Evolutionary conservation across 2,113 vertebrate genomes (phyloP).

Genomic region (Clupea harengus): DNA sequence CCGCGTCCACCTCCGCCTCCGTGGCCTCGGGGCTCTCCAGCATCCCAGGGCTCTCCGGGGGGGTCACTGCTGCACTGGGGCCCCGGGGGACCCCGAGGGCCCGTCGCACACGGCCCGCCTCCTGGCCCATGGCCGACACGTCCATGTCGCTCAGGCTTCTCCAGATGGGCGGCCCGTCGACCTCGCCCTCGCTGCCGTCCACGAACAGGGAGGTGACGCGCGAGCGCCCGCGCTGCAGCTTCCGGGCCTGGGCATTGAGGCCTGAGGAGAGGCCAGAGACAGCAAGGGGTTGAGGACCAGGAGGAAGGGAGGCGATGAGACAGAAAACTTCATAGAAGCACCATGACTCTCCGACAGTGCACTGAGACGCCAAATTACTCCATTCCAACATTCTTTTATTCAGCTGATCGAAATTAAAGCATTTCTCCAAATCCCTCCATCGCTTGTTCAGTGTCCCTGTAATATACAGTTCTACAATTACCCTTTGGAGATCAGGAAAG

Average conservation of each 20-base stretch:
- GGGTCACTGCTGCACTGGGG: neutral
- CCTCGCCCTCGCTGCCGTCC: conserved; percentile 57
- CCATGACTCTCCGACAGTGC: neutral
- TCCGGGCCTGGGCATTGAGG: conserved; percentile 71
- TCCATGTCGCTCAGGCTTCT: conserved; percentile 77
- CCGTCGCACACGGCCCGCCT: conserved; percentile 49
- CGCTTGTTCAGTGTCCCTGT: neutral
- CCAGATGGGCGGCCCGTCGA: conserved; percentile 66
- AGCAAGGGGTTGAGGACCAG: neutral
- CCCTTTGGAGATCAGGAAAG: neutral
- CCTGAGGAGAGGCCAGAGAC: conserved; percentile 49
- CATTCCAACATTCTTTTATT: neutral
- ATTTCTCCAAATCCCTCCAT: neutral
- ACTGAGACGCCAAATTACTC: neutral
- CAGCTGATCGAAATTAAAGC: neutral
- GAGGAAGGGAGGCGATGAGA: neutral
- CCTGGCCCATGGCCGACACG: conserved; percentile 60
- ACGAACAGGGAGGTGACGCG: conserved; percentile 73
- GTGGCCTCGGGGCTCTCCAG: conserved; percentile 50
- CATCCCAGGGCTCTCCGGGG: neutral
- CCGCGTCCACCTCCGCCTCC: conserved; percentile 62
- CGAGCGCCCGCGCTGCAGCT: conserved; percentile 65
- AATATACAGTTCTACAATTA: neutral
- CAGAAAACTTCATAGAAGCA: neutral
- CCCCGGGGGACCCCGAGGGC: neutral